Evolutionary conservation across 2,797 vertebrate genomes (phyloP).

Genomic region (Pygocentrus nattereri): DNA sequence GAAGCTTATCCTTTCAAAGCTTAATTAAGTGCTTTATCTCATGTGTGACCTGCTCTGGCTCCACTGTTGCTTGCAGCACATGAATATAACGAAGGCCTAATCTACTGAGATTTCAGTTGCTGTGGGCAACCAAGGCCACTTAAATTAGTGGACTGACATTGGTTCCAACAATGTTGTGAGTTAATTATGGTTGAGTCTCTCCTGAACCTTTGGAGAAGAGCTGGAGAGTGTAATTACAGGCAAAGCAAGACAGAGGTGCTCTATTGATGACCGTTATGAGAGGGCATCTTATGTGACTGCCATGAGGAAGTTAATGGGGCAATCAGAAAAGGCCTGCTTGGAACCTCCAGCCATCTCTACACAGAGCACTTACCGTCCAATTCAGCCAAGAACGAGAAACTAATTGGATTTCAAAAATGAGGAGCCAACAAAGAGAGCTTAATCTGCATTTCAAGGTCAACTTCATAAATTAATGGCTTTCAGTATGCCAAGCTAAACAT

Average conservation of each 20-base stretch:
- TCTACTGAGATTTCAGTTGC: constrained; percentile 41
- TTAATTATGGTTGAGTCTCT: constrained; percentile 42
- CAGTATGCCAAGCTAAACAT: constrained; percentile 61
- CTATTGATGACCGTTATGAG: constrained; percentile 18
- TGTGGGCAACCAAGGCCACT: constrained; percentile 25
- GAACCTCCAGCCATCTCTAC: neutral
- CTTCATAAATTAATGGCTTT: constrained; percentile 57
- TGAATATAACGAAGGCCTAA: constrained; percentile 12
- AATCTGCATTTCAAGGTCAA: constrained; percentile 67
- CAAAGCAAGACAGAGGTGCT: constrained; percentile 31
- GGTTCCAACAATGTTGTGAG: constrained; percentile 31
- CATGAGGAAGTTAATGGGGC: constrained; percentile 15
- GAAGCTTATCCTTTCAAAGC: constrained; percentile 27
- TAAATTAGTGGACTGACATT: constrained; percentile 25
- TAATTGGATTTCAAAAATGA: constrained; percentile 65
- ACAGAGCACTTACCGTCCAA: neutral
- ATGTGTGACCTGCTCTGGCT: constrained; percentile 41
- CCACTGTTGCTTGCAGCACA: constrained; percentile 11
- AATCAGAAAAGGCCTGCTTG: constrained; percentile 25
- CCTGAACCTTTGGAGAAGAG: constrained; percentile 26
- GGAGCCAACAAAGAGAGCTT: constrained; percentile 50
- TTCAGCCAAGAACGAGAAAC: constrained; percentile 48
- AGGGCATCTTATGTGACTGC: constrained; percentile 10
- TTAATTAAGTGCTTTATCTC: constrained; percentile 41
- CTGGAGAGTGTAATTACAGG: constrained; percentile 50